These are phyloP conservation scores for Scolopax rusticola DNA, from an alignment of 2,797 vertebrate species.

Conservation along the genomic window DNA sequence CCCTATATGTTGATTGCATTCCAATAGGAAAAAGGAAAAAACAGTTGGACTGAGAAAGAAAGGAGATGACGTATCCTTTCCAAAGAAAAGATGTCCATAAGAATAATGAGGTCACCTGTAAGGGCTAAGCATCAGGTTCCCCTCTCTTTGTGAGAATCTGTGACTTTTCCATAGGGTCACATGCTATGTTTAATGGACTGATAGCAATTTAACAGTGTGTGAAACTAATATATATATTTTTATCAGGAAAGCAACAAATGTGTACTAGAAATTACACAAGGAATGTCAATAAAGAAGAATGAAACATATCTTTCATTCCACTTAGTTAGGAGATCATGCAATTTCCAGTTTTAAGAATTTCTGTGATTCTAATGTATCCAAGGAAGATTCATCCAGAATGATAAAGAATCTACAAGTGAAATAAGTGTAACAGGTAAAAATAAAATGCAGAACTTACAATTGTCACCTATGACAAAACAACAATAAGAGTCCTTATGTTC, in stretches of 20 bases:
- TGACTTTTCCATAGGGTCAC: neutral
- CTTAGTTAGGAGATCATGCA: neutral
- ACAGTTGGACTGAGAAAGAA: neutral
- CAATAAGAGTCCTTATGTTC: neutral
- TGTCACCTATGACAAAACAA: neutral
- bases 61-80: neutral
- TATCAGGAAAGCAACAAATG: neutral
- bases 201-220: neutral
- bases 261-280: neutral
- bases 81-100: neutral
- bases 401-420: neutral
- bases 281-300: neutral
- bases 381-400: neutral
- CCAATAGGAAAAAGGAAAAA: neutral
- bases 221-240: neutral
- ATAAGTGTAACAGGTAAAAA: neutral
- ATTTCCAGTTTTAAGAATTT: neutral
- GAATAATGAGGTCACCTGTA: neutral
- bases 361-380: neutral
- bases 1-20: neutral
- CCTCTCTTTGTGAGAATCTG: neutral
- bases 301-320: neutral
- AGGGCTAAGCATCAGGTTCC: neutral
- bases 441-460: neutral
- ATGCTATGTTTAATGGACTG: fast-evolving